Base-by-base conservation (phyloP, 2,888 invertebrate genomes). In the Sphinx pinastri region DNA sequence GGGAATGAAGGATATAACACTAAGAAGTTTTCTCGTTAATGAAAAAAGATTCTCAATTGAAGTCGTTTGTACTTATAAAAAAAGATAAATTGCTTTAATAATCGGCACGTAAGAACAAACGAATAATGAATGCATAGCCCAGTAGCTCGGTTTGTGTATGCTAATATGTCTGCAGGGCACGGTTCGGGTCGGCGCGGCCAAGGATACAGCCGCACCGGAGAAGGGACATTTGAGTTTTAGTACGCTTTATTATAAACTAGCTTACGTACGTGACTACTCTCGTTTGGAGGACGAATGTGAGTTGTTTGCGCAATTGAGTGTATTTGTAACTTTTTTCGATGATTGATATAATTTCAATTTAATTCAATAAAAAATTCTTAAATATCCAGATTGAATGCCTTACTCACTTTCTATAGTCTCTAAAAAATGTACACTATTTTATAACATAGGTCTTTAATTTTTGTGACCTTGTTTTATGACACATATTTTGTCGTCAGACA, bases 181-280 rank as follows among this genome's bases (percentile, higher is more conserved):
- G 77, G 73, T 74, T 74, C 76, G 75, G 75, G 79, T 77, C 78
- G 72, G 73, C 45, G 76, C 77, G 84, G 84, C 81, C 84, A 84
- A 84, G 85, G 85, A 83, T 83, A 84, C 76, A 72, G 78, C 72
- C 72, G 77, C 73, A 68, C 57, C 77, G 77, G 84, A 85, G 84
- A 84, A 84, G 85, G 84, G 84, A 81, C 84, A n/a, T 79, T 83
- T 83, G 80, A 79, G 71, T 69, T 69, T 69, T 69, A 52, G 54
- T 69, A 51, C 51, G 63, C 63, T 55, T 63, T 69, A 69, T 45
- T 54, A 55, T 55, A 54, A 45, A 47, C 54, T 38, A 54, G 38
- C 45, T 7, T 49, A 19, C 19, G 63, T 63, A 49, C 63, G 63
- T 63, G 63, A 63, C 63, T 63, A 63, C 63, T 63, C 63, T 63